A percentile compares a stretch with the other conserved stretches of the same genome.
phyloP scores from a whole-genome alignment of 2,113 vertebrate species.

The Salvelinus namaycush region DNA sequence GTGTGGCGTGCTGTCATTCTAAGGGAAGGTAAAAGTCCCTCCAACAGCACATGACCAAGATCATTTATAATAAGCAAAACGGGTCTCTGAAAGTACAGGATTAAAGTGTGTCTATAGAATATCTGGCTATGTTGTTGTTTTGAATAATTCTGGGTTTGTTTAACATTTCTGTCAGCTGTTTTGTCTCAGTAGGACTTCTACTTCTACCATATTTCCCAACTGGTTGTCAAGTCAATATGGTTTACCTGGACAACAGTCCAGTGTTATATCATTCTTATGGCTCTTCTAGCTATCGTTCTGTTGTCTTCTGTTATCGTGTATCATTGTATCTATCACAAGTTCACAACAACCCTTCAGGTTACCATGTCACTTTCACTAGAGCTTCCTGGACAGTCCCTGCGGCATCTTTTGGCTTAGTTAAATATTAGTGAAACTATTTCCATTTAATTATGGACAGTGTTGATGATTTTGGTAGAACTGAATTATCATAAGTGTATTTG shows the following conservation, averaged over 20 bases:
- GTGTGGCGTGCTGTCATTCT: neutral
- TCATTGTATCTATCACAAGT: neutral
- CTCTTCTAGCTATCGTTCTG: neutral
- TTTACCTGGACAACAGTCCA: no score
- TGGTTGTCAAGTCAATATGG: no score
- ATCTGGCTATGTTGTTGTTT: neutral
- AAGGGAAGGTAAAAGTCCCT: neutral
- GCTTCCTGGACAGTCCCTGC: neutral
- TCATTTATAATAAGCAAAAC: no score
- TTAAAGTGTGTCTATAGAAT: no score
- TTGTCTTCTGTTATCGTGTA: neutral
- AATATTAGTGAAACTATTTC: neutral
- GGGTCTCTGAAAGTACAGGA: no score
- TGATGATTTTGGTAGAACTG: neutral
- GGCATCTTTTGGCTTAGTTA: neutral
- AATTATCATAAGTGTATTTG: neutral
- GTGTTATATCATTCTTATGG: neutral
- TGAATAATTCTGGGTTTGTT: neutral
- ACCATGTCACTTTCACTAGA: neutral
- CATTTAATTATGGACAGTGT: neutral
- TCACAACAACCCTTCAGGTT: neutral
- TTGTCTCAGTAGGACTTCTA: neutral
- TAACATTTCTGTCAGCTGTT: neutral
- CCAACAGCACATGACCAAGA: no score
- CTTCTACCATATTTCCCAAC: neutral